Evolutionary conservation across 2,797 vertebrate species (phyloP), one percentile per base, ranked within the genome.

Genomic region (Onychomys torridus): DNA sequence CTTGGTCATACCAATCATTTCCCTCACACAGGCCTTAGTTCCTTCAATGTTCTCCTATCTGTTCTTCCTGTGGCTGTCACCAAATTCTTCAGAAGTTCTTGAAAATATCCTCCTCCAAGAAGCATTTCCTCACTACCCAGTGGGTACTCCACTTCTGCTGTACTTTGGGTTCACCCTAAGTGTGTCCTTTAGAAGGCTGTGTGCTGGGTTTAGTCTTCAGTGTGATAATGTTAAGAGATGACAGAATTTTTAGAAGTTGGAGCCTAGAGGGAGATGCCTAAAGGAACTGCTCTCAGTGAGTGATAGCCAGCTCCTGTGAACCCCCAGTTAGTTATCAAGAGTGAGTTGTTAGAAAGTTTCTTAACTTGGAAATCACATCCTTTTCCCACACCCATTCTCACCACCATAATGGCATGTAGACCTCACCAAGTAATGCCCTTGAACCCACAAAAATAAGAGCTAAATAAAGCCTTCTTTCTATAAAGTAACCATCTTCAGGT

Each of bases 121-220:
- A 25, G 29, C 6, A 27, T 63, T 46, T 10, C n/a, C 55, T 55
- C 8, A 49, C 8, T 6, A 49, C 16, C 59, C 63, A 78, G 29
- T 6, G 11, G 17, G 69, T 0, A 0, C 4, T 4, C 17, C 6
- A 2, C 23, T 46, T 12, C 43, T 16, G 14, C 90, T 61, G 6
- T 61, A 40, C 37, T 71, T 37, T 37, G 16, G 55, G 23, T 19
- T 34, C 34, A 27, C 3, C 52, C 17, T 59, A 25, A 25, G 25
- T 52, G 25, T 57, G 57, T 29, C 43, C 57, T 57, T 43, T 21
- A 12, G 73, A 52, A 14, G 32, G 2, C 43, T 67, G 14, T 5
- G 8, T 32, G 25, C 14, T 63, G 25, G 55, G 25, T 1, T 40
- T 55, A 27, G n/a, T 55, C 34, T 1, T 84, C 71, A 85, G 43